A percentile compares a stretch with the other conserved stretches of the same genome.
These are phyloP conservation scores for Perithous albicinctus DNA, from an alignment of 2,888 invertebrate genomes.

Conservation along the genomic window DNA sequence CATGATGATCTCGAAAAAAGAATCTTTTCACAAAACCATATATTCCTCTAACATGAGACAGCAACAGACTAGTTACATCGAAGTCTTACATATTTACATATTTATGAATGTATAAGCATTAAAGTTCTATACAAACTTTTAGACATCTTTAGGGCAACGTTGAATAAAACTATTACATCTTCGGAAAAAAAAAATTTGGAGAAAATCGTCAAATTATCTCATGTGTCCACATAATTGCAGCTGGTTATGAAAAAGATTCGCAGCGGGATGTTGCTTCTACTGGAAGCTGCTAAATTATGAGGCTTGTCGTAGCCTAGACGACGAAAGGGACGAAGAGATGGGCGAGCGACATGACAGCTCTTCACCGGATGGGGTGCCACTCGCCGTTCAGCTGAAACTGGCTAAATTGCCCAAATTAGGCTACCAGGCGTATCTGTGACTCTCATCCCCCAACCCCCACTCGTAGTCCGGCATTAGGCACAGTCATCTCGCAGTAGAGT, in stretches of 20 bases:
- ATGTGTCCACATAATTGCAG: background rate
- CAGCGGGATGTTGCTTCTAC: background rate
- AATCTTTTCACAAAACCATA: no score
- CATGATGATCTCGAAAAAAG: no score
- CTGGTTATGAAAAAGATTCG: conserved; percentile 24
- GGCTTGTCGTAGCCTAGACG: conserved; percentile 21
- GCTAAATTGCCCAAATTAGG: conserved; percentile 73
- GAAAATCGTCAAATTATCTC: background rate
- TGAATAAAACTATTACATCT: no score
- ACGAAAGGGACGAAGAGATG: conserved; percentile 1
- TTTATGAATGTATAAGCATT: no score
- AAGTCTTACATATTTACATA: no score
- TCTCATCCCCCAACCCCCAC: conserved; percentile 30
- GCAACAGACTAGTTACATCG: no score
- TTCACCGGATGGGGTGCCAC: conserved; percentile 32
- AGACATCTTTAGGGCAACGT: no score
- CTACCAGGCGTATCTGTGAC: conserved; percentile 66
- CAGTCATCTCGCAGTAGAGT: conserved; percentile 45
- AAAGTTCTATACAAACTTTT: no score
- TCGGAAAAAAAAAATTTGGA: background rate
- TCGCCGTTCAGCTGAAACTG: conserved; percentile 61
- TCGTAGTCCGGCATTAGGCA: conserved; percentile 55
- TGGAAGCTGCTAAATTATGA: conserved; percentile 18
- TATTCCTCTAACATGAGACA: no score
- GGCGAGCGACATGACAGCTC: conserved; percentile 36